Percentiles rank a stretch among this genome's conserved stretches.
phyloP scores from a whole-genome alignment of 2,888 invertebrate species.

The Apomyelois bistriatella region DNA sequence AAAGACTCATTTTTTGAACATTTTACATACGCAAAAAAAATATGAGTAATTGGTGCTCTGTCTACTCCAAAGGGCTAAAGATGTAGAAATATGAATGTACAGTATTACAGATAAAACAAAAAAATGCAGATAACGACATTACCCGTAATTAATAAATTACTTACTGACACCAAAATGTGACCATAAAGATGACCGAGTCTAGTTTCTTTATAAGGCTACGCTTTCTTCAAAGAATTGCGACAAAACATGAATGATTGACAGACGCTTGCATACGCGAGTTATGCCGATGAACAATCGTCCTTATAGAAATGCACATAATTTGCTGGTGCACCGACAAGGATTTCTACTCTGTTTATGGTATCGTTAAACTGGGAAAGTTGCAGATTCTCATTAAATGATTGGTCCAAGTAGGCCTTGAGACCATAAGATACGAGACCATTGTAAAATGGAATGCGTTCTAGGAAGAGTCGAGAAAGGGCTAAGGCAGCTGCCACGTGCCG shows the following conservation, averaged over 20 bases:
- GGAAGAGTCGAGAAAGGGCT: conserved; percentile 46
- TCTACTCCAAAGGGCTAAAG: too few species aligned
- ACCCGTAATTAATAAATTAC: conserved; percentile 7
- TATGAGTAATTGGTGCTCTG: too few species aligned
- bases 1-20: too few species aligned
- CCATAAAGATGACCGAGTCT: conserved; percentile 30
- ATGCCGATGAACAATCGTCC: conserved; percentile 48
- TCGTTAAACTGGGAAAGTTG: conserved; percentile 12
- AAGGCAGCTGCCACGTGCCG: conserved; percentile 53
- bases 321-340: conserved; percentile 26
- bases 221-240: conserved; percentile 56
- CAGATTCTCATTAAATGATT: conserved; percentile 12
- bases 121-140: neutral
- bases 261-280: conserved; percentile 46
- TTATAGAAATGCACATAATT: conserved; percentile 45
- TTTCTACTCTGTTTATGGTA: conserved; percentile 18
- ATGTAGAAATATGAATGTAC: too few species aligned
- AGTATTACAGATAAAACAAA: too few species aligned
- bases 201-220: conserved; percentile 48
- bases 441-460: conserved; percentile 51
- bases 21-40: too few species aligned
- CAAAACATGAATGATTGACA: conserved; percentile 69
- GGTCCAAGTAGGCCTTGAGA: conserved; percentile 5
- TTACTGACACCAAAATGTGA: conserved; percentile 31
- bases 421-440: conserved; percentile 24